A percentile compares a stretch with the other conserved stretches of the same genome.
phyloP scores from a whole-genome alignment of 2,888 invertebrate genomes.

The Macaria liturata region DNA sequence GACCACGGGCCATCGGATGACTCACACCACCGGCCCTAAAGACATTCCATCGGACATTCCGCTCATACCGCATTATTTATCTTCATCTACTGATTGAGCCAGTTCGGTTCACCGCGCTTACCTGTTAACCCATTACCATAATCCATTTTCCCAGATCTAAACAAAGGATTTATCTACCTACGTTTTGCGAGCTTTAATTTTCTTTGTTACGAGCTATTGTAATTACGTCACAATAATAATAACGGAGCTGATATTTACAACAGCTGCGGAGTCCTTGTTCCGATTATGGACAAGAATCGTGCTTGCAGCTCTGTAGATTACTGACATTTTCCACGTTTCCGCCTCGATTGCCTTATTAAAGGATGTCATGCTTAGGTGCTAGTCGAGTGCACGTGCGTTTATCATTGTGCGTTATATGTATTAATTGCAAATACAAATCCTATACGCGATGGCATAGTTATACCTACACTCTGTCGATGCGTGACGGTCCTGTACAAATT shows the following conservation, averaged over 20 bases:
- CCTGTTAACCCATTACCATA: constrained; percentile 41
- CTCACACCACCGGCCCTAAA: constrained; percentile 58
- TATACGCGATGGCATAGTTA: too few relatives aligned
- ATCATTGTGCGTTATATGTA: constrained; percentile 29
- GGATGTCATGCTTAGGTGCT: constrained; percentile 65
- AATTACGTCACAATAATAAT: constrained; percentile 78
- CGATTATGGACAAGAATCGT: constrained; percentile 81
- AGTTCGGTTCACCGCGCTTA: constrained; percentile 31
- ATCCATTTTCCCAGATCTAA: constrained; percentile 36
- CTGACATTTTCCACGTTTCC: constrained; percentile 81
- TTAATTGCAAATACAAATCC: not conserved
- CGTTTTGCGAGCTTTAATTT: constrained; percentile 55
- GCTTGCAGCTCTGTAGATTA: constrained; percentile 72
- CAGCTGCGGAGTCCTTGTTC: constrained; percentile 80
- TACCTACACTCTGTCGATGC: too few relatives aligned
- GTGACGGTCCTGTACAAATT: too few relatives aligned
- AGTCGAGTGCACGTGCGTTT: constrained; percentile 54
- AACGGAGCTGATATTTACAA: constrained; percentile 75
- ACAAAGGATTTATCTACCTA: constrained; percentile 46
- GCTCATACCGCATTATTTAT: constrained; percentile 51
- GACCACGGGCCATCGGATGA: constrained; percentile 56
- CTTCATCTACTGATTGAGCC: constrained; percentile 48
- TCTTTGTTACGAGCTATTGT: constrained; percentile 74
- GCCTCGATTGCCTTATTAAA: constrained; percentile 75
- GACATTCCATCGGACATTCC: constrained; percentile 69